Evolutionary conservation across 2,797 vertebrate species (phyloP), one percentile per base, ranked within the genome.

Genomic region (Microctenopoma stevenorrisi): DNA sequence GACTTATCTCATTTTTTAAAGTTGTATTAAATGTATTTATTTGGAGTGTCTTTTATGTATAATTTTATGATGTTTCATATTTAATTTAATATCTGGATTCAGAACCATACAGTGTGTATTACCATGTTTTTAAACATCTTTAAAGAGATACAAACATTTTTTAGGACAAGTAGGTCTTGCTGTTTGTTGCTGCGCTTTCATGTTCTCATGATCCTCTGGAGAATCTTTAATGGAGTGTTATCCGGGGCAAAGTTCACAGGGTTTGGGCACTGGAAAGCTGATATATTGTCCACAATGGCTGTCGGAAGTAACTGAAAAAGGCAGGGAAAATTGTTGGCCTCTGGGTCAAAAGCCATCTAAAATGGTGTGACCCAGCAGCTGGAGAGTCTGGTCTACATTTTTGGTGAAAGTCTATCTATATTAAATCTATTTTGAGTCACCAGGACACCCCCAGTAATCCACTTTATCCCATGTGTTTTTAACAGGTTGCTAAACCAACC

Each of bases 281-380:
- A 89, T 85, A 75, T 65, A 11, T 16, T 59, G 59, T 43, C 74
- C 55, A 72, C 65, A 64, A 58, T 9, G 48, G 66, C 69, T 88
- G 82, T 79, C 40, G 59, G 77, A 91, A 89, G 85, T 91, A 51
- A 61, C 30, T 64, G 42, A 69, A 84, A 85, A 84, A 81, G 66
- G 73, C 51, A 70, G 42, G 52, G 70, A 80, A 83, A 68, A 35
- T 70, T 52, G 72, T 76, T 91, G 76, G 56, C 66, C 81, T 71
- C 15, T 67, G 43, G 79, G 84, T 84, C 86, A 79, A 28, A 73
- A 81, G 79, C 90, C 88, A 68, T 71, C 77, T 64, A 81, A 66
- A 81, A 84, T 9, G 25, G 70, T 78, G 57, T 68, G 66, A 85
- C 62, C 63, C 47, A 72, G 77, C 87, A 87, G 85, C 74, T 89